These are phyloP conservation scores for Diarsia mendica DNA, from an alignment of 2,888 invertebrate species.

Conservation along the genomic window DNA sequence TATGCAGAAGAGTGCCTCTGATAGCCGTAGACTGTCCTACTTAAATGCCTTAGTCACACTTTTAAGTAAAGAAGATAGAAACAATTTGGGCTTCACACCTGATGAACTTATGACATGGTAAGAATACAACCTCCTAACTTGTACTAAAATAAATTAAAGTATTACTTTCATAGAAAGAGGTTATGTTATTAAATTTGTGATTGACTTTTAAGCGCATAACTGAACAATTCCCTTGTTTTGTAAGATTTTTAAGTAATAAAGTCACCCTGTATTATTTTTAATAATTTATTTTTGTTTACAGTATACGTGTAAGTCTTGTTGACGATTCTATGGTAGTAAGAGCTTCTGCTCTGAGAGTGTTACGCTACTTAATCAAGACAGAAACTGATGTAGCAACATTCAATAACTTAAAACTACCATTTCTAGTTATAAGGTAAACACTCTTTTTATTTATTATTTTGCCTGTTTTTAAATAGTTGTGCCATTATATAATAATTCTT, in stretches of 20 bases:
- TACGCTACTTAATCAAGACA: conserved; percentile 95
- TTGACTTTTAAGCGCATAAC: not conserved
- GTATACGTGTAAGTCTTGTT: conserved; percentile 95
- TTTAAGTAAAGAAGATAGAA: conserved; percentile 91
- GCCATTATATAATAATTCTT: not conserved
- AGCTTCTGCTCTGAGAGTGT: conserved; percentile 96
- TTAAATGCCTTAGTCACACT: conserved; percentile 97
- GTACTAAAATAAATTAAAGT: not conserved
- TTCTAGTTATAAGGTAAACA: conserved; percentile 93
- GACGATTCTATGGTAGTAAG: conserved; percentile 97
- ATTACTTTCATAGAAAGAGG: conserved; percentile 15
- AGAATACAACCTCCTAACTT: conserved; percentile 51
- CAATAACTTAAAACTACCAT: conserved; percentile 95
- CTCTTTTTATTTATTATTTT: conserved; percentile 44
- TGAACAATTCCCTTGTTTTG: conserved; percentile 7
- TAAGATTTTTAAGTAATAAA: not conserved
- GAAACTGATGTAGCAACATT: conserved; percentile 95
- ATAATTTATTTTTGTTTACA: conserved; percentile 79
- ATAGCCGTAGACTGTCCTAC: conserved; percentile 95
- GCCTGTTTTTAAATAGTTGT: not conserved
- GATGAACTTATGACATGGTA: conserved; percentile 93
- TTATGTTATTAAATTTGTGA: conserved; percentile 28
- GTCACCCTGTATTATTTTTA: not conserved
- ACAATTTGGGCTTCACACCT: conserved; percentile 92
- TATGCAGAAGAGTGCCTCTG: conserved; percentile 92